A percentile compares a stretch with the other conserved stretches of the same genome.
phyloP scores from a whole-genome alignment of 2,888 invertebrate genomes.

The Dolichopus griseipennis region DNA sequence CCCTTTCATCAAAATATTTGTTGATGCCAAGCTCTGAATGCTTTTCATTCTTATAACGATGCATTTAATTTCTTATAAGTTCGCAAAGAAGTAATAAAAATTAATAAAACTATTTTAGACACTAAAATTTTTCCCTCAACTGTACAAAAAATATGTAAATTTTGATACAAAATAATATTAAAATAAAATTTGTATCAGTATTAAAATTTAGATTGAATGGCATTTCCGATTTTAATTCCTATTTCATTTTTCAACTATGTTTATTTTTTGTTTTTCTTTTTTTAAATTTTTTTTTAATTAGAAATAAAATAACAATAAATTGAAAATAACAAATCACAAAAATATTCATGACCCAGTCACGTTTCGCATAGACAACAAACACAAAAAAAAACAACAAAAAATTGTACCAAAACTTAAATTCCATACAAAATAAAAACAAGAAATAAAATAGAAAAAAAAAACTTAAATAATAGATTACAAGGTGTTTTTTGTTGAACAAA shows the following conservation, averaged over 20 bases:
- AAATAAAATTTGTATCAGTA: no score
- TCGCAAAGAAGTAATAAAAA: no score
- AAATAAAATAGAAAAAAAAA: not conserved
- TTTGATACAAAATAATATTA: no score
- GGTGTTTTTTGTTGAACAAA: not conserved
- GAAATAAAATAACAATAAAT: not conserved
- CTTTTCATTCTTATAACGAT: no score
- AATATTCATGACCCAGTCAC: slow-evolving; percentile 2
- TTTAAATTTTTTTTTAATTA: not conserved
- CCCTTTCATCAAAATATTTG: no score
- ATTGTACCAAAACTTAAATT: not conserved
- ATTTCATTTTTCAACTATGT: not conserved
- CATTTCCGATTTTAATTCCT: slow-evolving; percentile 4
- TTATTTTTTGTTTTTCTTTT: no score
- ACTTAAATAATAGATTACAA: not conserved
- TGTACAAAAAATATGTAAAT: no score
- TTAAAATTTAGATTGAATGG: not conserved
- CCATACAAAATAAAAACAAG: not conserved
- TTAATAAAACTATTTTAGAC: no score
- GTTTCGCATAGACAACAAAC: not conserved
- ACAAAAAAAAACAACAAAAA: no score
- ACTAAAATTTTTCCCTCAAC: no score
- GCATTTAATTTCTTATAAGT: no score
- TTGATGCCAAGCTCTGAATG: no score
- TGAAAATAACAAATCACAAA: not conserved